Evolutionary conservation across 2,888 invertebrate species (phyloP).

Genomic region (Cylloceria caligata): DNA sequence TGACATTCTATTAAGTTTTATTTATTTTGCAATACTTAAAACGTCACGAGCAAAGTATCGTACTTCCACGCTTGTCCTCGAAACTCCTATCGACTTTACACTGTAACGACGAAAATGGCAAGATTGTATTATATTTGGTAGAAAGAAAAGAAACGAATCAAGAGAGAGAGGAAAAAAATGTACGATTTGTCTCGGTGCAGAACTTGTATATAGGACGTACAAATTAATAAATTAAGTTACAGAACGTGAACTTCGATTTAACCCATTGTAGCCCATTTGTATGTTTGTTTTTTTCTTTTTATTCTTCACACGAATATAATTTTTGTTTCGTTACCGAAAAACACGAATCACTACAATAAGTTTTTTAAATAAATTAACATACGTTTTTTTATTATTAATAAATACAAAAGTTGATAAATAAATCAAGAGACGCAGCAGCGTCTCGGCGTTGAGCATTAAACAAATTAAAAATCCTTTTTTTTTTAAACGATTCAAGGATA

Average conservation of each 20-base stretch:
- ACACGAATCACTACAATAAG: conserved; percentile 11
- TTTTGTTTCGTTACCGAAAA: background rate
- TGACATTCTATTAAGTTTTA: conserved; percentile 51
- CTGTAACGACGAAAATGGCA: conserved; percentile 51
- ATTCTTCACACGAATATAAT: background rate
- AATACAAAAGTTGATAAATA: background rate
- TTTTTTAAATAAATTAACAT: background rate
- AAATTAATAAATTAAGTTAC: conserved; percentile 79
- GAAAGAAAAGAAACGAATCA: conserved; percentile 29
- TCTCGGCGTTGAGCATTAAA: too few relatives aligned
- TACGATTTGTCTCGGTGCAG: conserved; percentile 64
- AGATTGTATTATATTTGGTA: conserved; percentile 58
- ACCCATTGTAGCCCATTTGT: conserved; percentile 2
- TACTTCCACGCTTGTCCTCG: conserved; percentile 48
- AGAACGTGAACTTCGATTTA: conserved; percentile 42
- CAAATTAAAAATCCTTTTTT: too few relatives aligned
- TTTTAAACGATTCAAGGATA: too few relatives aligned
- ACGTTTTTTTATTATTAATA: background rate
- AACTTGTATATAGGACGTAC: conserved; percentile 77
- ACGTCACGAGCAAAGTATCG: conserved; percentile 26
- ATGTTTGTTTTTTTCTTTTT: background rate
- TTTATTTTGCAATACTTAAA: conserved; percentile 46
- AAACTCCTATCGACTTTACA: conserved; percentile 46
- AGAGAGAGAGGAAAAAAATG: conserved; percentile 11
- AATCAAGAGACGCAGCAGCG: background rate